phyloP scores from a whole-genome alignment of 2,113 vertebrate species.

The Polypterus senegalus region DNA sequence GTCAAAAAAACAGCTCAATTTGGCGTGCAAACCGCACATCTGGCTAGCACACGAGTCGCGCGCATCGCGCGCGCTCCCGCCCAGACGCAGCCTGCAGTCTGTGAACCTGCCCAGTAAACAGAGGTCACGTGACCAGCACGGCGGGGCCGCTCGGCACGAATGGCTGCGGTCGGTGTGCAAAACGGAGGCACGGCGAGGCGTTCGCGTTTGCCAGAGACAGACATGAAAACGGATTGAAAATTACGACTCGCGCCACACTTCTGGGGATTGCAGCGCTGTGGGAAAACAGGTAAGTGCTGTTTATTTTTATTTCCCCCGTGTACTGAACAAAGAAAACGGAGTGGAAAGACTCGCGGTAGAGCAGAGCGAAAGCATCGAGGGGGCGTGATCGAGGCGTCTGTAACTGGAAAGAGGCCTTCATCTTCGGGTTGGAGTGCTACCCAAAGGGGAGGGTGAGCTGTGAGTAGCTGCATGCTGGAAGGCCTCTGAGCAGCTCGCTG shows the following conservation, averaged over 20 bases:
- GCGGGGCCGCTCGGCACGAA: constrained; percentile 9
- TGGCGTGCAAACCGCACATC: no score
- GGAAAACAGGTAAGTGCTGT: constrained; percentile 1
- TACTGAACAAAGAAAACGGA: neutral
- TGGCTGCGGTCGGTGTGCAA: constrained; percentile 8
- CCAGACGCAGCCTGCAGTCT: neutral
- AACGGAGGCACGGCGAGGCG: neutral
- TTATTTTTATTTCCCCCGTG: neutral
- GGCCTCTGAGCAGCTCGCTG: no score
- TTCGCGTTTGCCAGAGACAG: neutral
- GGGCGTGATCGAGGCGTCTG: no score
- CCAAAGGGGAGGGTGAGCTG: no score
- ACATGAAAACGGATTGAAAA: neutral
- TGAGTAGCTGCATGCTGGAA: no score
- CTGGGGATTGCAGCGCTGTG: neutral
- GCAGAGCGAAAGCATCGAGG: neutral
- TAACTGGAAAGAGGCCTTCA: no score
- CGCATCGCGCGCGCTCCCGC: no score
- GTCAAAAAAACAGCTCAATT: no score
- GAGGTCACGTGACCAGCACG: neutral
- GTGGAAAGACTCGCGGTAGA: neutral
- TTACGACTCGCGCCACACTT: neutral
- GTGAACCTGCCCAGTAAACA: constrained; percentile 6
- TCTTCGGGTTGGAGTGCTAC: no score
- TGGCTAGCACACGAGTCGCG: no score